Evolutionary conservation across 2,113 vertebrate species (phyloP).

Genomic region (Gadus macrocephalus): DNA sequence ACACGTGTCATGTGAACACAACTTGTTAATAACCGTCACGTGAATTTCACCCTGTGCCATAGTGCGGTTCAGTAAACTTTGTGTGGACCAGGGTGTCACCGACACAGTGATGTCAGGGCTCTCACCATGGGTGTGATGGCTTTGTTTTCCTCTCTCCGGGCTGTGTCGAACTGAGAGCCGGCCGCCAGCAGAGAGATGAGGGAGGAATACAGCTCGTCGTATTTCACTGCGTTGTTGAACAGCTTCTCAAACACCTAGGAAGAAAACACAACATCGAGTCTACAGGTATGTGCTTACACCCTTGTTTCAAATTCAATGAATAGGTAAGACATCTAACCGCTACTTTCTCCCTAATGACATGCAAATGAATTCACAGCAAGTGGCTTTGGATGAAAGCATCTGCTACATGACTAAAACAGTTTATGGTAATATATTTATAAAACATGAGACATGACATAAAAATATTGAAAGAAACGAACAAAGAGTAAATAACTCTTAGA

Average conservation of each 20-base stretch:
- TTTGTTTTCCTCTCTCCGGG: constrained; percentile 89
- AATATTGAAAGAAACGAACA: not conserved
- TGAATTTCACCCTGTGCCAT: too few species aligned
- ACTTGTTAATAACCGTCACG: too few species aligned
- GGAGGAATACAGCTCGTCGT: constrained; percentile 84
- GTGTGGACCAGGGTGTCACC: too few species aligned
- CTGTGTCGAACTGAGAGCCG: constrained; percentile 89
- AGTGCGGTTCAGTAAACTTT: too few species aligned
- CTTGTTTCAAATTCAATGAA: too few species aligned
- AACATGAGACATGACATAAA: not conserved
- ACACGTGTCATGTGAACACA: too few species aligned
- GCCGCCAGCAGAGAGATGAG: constrained; percentile 86
- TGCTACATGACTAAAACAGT: not conserved
- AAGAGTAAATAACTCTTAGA: not conserved
- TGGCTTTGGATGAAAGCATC: too few species aligned
- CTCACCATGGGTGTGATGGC: constrained; percentile 84
- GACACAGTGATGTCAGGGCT: constrained; percentile 1
- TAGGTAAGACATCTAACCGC: too few species aligned
- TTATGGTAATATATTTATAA: not conserved
- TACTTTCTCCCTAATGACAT: too few species aligned
- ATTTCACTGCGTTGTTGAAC: constrained; percentile 82
- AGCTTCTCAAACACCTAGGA: constrained; percentile 88
- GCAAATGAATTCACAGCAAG: too few species aligned
- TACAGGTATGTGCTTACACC: not conserved
- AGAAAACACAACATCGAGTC: not conserved